Base-by-base conservation (phyloP, 2,888 invertebrate species). In the Drosophila recens region DNA sequence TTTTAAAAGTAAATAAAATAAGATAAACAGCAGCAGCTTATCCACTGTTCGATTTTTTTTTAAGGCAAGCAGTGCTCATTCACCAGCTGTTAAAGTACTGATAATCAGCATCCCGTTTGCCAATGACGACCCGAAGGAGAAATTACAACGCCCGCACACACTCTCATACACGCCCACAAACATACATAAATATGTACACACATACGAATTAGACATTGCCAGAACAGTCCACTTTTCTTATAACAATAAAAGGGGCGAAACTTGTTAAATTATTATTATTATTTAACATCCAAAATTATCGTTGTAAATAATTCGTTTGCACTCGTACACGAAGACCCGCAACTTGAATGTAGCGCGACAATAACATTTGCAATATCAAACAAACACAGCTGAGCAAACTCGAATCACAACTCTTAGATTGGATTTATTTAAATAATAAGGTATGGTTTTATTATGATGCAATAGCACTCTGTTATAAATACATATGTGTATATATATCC, bases 31-130 rank as follows among this genome's bases (percentile, higher is more conserved):
- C 43, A 46, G 46, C 36, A 46, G 11, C 15, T 20, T 13, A 46
- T 27, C 23, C 10, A 10, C 4, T 20, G 5, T 6, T 11, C 20
- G 45, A 34, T 11, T 57, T 56, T 42, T 33, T 13, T 43, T 13
- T 34, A n/a, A 34, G 13, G n/a, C 13, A 46, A 33, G 11, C 58
- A 17, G 20, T 20, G 20, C 33, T 20, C 34, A 46, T 57, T 57
- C 23, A 43, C 10, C 46, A 58, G 58, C 48, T 48, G 58, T 58
- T 58, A 17, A 27, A 15, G 34, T 45, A 27, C 53, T 53, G 61
- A 61, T 66, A 61, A 66, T 54, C 42, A 48, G 46, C 48, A 58
- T 53, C 61, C 58, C 49, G 43, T 61, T 66, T 54, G 59, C 48
- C 61, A 66, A 45, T 66, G 61, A 58, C 40, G 34, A 57, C 10